These are phyloP conservation scores for Oeneis ivallda DNA, from an alignment of 2,888 invertebrate genomes.

Conservation along the genomic window DNA sequence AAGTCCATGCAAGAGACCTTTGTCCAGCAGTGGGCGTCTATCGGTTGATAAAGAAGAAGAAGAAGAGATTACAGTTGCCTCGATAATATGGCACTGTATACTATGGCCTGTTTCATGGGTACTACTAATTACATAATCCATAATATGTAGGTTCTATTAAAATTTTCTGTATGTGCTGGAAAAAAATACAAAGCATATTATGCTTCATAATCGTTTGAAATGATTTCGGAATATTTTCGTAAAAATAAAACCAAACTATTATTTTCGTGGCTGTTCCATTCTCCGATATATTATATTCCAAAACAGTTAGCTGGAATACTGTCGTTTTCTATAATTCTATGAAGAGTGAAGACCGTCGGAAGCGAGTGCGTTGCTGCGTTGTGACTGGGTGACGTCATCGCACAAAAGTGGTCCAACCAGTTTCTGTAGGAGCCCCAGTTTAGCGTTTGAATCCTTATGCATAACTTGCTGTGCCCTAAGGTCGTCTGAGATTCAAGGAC, in stretches of 20 bases:
- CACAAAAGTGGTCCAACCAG: slow-evolving; percentile 62
- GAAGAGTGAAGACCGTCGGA: slow-evolving; percentile 52
- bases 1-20: no score
- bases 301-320: slow-evolving; percentile 37
- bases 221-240: background rate
- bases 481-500: slow-evolving; percentile 75
- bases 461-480: slow-evolving; percentile 74
- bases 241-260: background rate
- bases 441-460: slow-evolving; percentile 77
- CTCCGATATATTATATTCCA: background rate
- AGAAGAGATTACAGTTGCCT: no score
- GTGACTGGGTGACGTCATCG: slow-evolving; percentile 66
- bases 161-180: no score
- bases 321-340: slow-evolving; percentile 46
- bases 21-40: no score
- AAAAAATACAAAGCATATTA: no score
- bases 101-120: no score
- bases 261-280: background rate
- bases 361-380: slow-evolving; percentile 63
- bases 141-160: no score
- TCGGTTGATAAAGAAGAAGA: no score
- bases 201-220: no score
- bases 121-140: no score
- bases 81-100: no score
- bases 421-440: slow-evolving; percentile 72